Conservation (phyloP, 2,797 vertebrate genomes). For the Triplophysa bombifrons region DNA sequence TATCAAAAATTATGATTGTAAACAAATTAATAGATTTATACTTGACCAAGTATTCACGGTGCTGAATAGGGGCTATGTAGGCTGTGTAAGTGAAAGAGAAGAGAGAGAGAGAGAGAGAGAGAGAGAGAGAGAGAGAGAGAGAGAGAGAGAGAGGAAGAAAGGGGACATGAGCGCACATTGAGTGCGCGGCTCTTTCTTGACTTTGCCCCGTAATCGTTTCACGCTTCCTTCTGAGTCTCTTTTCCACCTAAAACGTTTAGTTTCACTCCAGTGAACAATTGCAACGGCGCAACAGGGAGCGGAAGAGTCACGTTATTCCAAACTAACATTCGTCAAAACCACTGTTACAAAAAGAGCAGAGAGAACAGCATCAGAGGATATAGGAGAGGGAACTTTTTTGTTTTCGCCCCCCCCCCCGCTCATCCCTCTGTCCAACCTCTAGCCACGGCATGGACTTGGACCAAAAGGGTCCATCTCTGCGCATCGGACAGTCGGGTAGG, state of each 20-base stretch:
- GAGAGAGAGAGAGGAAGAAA: constrained; percentile 41
- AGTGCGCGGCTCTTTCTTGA: constrained; percentile 85
- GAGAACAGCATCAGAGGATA: constrained; percentile 22
- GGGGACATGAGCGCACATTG: constrained; percentile 91
- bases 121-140: constrained; percentile 22
- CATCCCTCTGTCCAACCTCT: constrained; percentile 70
- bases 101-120: constrained; percentile 20
- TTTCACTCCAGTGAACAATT: constrained; percentile 99
- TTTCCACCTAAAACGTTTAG: constrained; percentile 99
- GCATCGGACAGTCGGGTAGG: constrained; percentile 92
- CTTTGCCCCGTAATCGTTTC: constrained; percentile 94
- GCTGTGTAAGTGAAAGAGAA: neutral
- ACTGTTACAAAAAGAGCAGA: constrained; percentile 62
- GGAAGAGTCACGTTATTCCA: constrained; percentile 98
- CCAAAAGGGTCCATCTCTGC: constrained; percentile 83
- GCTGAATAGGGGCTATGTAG: neutral
- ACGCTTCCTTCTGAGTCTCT: constrained; percentile 93
- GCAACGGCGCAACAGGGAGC: constrained; percentile 93
- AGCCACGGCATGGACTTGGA: constrained; percentile 87
- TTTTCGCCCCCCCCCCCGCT: constrained; percentile 63
- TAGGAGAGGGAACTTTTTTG: constrained; percentile 64
- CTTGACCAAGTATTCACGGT: neutral
- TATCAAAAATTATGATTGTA: constrained; percentile 33
- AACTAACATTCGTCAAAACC: constrained; percentile 83
- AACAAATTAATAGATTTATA: constrained; percentile 33